A percentile compares a stretch with the other conserved stretches of the same genome.
Conservation (phyloP, 2,113 vertebrate species). For the Lanius collurio region DNA sequence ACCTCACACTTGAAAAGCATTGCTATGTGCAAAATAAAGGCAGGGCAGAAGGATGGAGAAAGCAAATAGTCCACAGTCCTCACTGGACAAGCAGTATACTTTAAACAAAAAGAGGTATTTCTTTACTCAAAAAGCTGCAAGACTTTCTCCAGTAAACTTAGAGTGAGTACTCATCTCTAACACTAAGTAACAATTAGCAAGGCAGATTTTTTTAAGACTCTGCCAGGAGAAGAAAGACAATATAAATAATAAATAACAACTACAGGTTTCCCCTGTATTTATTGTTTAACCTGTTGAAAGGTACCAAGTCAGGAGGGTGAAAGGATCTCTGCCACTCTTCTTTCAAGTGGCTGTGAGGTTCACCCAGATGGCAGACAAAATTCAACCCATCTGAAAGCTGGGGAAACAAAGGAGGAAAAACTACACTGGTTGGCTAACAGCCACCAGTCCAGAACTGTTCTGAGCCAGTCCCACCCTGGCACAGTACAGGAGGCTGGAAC, state of each 20-base stretch:
- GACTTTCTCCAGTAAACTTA: background rate
- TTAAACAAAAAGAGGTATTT: background rate
- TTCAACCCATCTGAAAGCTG: background rate
- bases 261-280: background rate
- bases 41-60: background rate
- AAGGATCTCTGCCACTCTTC: background rate
- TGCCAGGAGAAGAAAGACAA: background rate
- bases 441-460: background rate
- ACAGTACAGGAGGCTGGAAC: rapidly evolving
- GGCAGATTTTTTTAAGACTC: background rate
- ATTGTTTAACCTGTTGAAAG: background rate
- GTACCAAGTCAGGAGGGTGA: background rate
- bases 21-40: background rate
- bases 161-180: background rate
- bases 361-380: background rate
- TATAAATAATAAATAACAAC: background rate
- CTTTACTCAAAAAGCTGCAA: background rate
- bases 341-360: background rate
- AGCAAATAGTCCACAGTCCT: background rate
- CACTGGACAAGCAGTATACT: background rate
- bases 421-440: background rate
- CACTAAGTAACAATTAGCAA: background rate
- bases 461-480: background rate
- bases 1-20: background rate
- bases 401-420: background rate